Conservation (phyloP, 2,888 invertebrate genomes). For the Phalangium opilio region DNA sequence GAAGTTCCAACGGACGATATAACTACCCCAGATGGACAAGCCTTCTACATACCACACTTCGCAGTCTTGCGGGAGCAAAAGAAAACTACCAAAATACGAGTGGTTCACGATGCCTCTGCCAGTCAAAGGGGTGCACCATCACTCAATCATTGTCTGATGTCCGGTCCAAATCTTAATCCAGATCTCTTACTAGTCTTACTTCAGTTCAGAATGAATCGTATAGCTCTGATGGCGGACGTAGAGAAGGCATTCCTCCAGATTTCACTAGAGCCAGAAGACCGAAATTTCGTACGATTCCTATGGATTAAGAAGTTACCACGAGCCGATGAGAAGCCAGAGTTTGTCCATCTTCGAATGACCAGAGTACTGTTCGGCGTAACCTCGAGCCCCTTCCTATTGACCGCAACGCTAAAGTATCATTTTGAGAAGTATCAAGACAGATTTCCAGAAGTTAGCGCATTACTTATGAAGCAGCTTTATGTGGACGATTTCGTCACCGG, state of each 20-base stretch:
- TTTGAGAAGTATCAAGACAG: too few relatives aligned
- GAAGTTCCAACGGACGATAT: too few relatives aligned
- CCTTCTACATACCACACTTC: conserved; percentile 5
- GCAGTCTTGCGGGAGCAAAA: conserved; percentile 4
- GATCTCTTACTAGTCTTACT: conserved; percentile 1
- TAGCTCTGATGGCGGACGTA: conserved; percentile 6
- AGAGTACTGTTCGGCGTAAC: too few relatives aligned
- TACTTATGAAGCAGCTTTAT: too few relatives aligned
- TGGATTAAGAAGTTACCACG: background rate
- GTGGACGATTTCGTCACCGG: too few relatives aligned
- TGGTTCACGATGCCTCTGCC: conserved; percentile 9
- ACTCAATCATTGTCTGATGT: conserved; percentile 5
- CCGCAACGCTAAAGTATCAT: too few relatives aligned
- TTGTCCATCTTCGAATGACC: too few relatives aligned
- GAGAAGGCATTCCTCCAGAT: conserved; percentile 8
- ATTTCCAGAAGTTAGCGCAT: too few relatives aligned
- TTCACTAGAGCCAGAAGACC: conserved; percentile 1
- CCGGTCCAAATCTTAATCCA: conserved; percentile 6
- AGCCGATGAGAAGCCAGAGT: too few relatives aligned
- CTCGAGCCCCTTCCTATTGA: too few relatives aligned
- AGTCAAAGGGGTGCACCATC: conserved; percentile 1
- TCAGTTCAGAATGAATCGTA: conserved; percentile 8
- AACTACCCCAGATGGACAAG: too few relatives aligned
- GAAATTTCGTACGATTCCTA: conserved; percentile 3
- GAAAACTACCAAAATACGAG: conserved; percentile 1